Percentiles rank a stretch among this genome's conserved stretches.
Conservation (phyloP, 1,140 invertebrate genomes). For the Mesaphorura yosii region DNA sequence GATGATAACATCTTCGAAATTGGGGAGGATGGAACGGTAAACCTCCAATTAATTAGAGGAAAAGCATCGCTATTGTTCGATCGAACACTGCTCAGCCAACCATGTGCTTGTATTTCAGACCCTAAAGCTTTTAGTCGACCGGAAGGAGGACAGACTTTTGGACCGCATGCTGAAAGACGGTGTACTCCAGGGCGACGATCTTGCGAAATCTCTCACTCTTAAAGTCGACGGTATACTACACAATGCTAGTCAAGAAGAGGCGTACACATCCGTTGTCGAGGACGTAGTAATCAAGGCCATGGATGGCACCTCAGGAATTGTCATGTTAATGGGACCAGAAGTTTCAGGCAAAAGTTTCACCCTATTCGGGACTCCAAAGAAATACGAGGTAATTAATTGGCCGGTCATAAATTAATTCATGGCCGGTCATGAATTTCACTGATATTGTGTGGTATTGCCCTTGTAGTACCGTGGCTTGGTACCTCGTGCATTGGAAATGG, state of each 20-base stretch:
- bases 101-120: background rate
- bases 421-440: background rate
- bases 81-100: background rate
- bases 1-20: slow-evolving; percentile 14
- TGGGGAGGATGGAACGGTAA: slow-evolving; percentile 10
- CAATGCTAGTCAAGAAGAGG: slow-evolving; percentile 15
- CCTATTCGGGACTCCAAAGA: slow-evolving; percentile 11
- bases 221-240: slow-evolving; percentile 13
- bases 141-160: too few species aligned
- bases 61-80: background rate
- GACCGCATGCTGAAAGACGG: background rate
- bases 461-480: slow-evolving; percentile 20
- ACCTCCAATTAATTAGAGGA: background rate
- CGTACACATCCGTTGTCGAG: slow-evolving; percentile 1
- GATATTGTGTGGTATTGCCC: background rate
- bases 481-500: slow-evolving; percentile 12
- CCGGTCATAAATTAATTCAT: background rate
- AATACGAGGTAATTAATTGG: slow-evolving; percentile 18
- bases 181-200: background rate
- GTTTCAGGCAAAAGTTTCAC: slow-evolving; percentile 20
- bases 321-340: slow-evolving; percentile 16
- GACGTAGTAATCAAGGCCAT: slow-evolving; percentile 23
- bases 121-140: background rate
- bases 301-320: slow-evolving; percentile 12
- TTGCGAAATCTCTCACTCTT: background rate